These are phyloP conservation scores for Zenarchopterus dispar DNA, from an alignment of 2,797 vertebrate species.

Conservation along the genomic window DNA sequence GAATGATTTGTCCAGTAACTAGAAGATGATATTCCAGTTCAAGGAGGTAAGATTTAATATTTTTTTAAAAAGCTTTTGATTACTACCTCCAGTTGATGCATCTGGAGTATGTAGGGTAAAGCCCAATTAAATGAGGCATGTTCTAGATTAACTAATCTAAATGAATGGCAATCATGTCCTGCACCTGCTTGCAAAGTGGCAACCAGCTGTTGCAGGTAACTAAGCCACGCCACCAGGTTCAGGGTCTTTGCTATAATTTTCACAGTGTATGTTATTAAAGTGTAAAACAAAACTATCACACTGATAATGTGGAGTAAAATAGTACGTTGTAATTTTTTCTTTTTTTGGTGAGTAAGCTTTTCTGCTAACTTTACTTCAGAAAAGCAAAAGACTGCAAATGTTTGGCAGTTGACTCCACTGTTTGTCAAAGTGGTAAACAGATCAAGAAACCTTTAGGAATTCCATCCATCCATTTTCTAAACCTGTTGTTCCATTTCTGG, in stretches of 20 bases:
- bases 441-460: neutral
- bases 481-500: too few relatives aligned
- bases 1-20: too few relatives aligned
- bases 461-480: too few relatives aligned
- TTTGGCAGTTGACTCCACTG: neutral
- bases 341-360: too few relatives aligned
- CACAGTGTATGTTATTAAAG: neutral
- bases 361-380: conserved; percentile 1
- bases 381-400: neutral
- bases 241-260: neutral
- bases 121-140: conserved; percentile 70
- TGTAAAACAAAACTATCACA: neutral
- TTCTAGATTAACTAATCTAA: conserved; percentile 67
- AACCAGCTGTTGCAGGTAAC: conserved; percentile 61
- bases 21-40: too few relatives aligned
- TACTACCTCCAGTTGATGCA: conserved; percentile 48
- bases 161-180: conserved; percentile 57
- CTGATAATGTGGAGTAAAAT: neutral
- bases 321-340: too few relatives aligned
- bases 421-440: conserved; percentile 7
- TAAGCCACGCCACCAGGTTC: conserved; percentile 21
- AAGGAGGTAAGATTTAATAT: too few relatives aligned
- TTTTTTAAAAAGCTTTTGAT: conserved; percentile 18
- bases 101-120: conserved; percentile 70
- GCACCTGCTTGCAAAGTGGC: conserved; percentile 65